These are phyloP conservation scores for Aphidoletes aphidimyza DNA, from an alignment of 2,888 invertebrate genomes.

Conservation along the genomic window DNA sequence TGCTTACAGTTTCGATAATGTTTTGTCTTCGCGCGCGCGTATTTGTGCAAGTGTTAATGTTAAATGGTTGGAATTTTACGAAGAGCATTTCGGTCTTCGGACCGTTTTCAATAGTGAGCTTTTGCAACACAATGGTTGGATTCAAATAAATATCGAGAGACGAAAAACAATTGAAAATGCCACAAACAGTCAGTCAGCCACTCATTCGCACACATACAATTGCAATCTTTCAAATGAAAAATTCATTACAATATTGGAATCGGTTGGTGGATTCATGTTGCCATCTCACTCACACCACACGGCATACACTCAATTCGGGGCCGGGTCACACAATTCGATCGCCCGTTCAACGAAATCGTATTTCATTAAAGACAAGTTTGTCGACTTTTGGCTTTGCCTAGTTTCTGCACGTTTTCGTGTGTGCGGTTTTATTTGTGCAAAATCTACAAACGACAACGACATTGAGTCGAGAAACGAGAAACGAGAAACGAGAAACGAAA, in stretches of 20 bases:
- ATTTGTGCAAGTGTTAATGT: constrained; percentile 45
- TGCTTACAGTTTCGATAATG: neutral
- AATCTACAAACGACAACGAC: constrained; percentile 42
- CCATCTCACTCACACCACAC: neutral
- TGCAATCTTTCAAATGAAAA: neutral
- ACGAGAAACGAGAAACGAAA: neutral
- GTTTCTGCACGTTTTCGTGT: neutral
- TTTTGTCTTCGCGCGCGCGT: constrained; percentile 32
- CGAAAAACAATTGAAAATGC: constrained; percentile 4
- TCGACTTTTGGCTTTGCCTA: constrained; percentile 35
- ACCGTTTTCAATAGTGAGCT: neutral
- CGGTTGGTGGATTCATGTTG: neutral
- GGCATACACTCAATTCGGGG: too few species aligned
- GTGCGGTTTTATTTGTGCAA: constrained; percentile 4
- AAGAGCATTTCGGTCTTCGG: too few species aligned
- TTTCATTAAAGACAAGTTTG: constrained; percentile 53
- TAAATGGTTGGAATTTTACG: neutral
- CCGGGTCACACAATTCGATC: neutral
- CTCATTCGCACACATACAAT: neutral
- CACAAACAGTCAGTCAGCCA: constrained; percentile 17
- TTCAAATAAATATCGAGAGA: neutral
- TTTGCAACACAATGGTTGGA: neutral
- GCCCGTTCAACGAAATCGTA: neutral
- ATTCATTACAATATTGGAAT: constrained; percentile 51
- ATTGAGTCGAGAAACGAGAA: neutral